Evolutionary conservation across 2,113 vertebrate genomes (phyloP).

Genomic region (Desmodus rotundus): DNA sequence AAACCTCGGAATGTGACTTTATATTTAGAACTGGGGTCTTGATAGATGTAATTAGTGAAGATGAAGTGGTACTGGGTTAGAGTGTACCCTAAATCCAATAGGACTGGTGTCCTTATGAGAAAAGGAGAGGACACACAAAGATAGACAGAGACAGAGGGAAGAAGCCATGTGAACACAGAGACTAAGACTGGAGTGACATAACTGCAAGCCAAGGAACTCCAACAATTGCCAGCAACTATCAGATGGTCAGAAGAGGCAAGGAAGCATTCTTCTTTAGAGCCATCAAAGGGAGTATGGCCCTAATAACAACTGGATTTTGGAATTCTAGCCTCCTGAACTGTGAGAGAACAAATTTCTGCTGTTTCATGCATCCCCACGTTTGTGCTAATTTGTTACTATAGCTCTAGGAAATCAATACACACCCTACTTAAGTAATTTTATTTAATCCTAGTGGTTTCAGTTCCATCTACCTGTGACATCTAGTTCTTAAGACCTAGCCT

Average conservation of each 20-base stretch:
- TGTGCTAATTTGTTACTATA: not conserved
- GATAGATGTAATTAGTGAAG: not conserved
- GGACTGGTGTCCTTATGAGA: not conserved
- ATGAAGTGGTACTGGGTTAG: not conserved
- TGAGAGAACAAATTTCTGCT: not conserved
- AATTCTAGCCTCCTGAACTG: not conserved
- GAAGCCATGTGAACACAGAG: not conserved
- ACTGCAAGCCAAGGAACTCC: not conserved
- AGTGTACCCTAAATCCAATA: not conserved
- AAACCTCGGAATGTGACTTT: not conserved
- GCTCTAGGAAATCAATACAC: not conserved
- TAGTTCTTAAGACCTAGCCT: not conserved
- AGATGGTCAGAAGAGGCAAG: not conserved
- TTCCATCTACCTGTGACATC: not conserved
- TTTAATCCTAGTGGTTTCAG: not conserved
- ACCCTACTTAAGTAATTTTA: not conserved
- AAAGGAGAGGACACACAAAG: not conserved
- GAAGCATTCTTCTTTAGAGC: not conserved
- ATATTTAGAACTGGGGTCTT: not conserved
- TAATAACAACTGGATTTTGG: not conserved
- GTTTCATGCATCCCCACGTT: not conserved
- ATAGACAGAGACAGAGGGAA: not conserved
- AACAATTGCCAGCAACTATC: not conserved
- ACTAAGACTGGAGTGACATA: fast-evolving
- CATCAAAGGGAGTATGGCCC: not conserved